phyloP scores from a whole-genome alignment of 2,797 vertebrate genomes.

The Emydoidea blandingii region DNA sequence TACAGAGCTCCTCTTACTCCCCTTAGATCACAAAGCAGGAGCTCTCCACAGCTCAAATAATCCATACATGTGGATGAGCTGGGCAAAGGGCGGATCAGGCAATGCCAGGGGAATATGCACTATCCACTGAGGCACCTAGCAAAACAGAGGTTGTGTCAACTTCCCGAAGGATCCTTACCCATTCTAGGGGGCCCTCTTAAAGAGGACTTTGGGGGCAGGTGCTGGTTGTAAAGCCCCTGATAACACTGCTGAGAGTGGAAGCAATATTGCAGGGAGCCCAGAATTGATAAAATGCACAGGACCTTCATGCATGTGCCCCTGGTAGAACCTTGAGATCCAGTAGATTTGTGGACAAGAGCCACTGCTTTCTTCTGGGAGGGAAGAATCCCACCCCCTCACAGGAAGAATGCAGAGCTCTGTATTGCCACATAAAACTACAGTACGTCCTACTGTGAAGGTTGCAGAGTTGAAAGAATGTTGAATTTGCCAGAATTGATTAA shows the following conservation, averaged over 20 bases:
- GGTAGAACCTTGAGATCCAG: background rate
- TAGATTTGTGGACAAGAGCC: background rate
- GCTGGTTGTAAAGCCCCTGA: background rate
- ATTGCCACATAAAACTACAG: background rate
- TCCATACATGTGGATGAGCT: background rate
- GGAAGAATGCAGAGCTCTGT: no score
- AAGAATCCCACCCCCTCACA: background rate
- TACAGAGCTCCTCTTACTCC: background rate
- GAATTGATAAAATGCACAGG: background rate
- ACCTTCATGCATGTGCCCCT: background rate
- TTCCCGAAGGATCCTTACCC: background rate
- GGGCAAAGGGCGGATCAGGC: background rate
- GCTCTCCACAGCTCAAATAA: background rate
- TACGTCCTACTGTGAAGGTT: background rate
- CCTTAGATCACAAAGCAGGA: background rate
- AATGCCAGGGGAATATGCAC: background rate
- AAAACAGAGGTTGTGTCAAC: background rate
- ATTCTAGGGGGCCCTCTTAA: background rate
- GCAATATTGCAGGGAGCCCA: background rate
- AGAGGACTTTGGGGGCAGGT: background rate
- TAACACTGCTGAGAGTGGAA: background rate
- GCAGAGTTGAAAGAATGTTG: background rate
- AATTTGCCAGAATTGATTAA: slow-evolving; percentile 8
- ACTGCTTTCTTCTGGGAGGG: background rate
- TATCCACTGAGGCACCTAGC: background rate